phyloP scores from a whole-genome alignment of 2,888 invertebrate genomes.

The Acronicta leporina region DNA sequence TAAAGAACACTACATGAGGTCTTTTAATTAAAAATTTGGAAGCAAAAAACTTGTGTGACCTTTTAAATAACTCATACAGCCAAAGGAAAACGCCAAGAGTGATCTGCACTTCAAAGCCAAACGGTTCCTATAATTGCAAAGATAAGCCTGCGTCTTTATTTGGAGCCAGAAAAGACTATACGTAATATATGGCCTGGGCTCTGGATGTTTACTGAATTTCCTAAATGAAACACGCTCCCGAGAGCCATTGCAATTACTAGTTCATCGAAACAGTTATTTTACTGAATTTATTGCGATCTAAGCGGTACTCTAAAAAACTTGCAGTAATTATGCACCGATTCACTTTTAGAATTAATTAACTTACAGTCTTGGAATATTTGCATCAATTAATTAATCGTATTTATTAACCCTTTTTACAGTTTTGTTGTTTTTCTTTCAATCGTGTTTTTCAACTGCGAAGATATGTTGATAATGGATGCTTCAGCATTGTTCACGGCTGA shows the following conservation, averaged over 20 bases:
- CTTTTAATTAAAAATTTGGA: constrained; percentile 46
- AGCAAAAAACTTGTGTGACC: constrained; percentile 47
- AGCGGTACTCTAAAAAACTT: constrained; percentile 22
- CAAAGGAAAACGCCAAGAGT: constrained; percentile 36
- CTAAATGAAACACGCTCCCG: too few species aligned
- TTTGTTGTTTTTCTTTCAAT: background rate
- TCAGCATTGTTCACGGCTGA: too few species aligned
- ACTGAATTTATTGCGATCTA: too few species aligned
- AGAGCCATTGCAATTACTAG: background rate
- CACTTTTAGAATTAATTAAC: constrained; percentile 35
- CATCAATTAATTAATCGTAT: constrained; percentile 55
- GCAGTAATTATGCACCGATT: constrained; percentile 15
- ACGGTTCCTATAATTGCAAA: constrained; percentile 23
- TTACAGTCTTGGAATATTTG: constrained; percentile 36
- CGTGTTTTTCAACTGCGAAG: constrained; percentile 18
- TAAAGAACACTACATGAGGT: constrained; percentile 53
- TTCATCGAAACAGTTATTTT: background rate
- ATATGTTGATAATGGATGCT: constrained; percentile 12
- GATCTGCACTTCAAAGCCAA: constrained; percentile 5
- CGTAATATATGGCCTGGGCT: too few species aligned
- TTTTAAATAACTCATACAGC: constrained; percentile 48
- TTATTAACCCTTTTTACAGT: constrained; percentile 25
- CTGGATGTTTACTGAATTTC: too few species aligned
- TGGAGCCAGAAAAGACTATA: too few species aligned
- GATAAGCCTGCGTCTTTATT: background rate